Base-by-base conservation (phyloP, 2,113 vertebrate species). In the Callopanchax toddi region DNA sequence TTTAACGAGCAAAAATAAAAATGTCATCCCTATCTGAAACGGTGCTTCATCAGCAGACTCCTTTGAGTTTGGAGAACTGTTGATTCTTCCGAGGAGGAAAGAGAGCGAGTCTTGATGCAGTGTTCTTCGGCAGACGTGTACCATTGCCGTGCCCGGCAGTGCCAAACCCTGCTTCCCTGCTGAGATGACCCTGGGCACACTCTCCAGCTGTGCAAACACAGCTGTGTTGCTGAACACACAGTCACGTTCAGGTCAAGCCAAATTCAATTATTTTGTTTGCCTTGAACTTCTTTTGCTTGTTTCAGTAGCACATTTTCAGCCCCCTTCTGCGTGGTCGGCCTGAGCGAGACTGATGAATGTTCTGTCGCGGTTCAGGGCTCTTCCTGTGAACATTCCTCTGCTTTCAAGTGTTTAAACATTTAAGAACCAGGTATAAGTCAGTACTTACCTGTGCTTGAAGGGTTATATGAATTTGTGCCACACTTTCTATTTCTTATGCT, bases 171-270 rank as follows among this genome's bases (percentile, higher is more conserved):
- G 73, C 75, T 43, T 84, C 86, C 87, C 85, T 23, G 71, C 89
- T 74, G 84, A 75, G 86, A 84, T 78, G 77, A 87, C 79, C 84
- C 75, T 76, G 85, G 86, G 76, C 85, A 74, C 77, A 54, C 23
- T 23, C 65, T 84, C 73, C 88, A 91, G 87, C 87, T 90, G 87
- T 85, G 71, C 82, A 91, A 91, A 91, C 86, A 88, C 36, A 48
- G 57, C 76, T 68, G 40, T 72, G 83, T 81, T 77, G 75, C 84
- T 77, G 73, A 83, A 60, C 83, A 81, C 79, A 81, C 76, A 81
- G 43, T 80, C 63, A 51, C 50, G 37, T 74, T 78, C 76, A 67
- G 67, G 48, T 78, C 36, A 36, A 73, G 84, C 84, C 85, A 90
- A 89, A 86, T 90, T 69, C 72, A 83, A 82, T 85, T 85, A 84